Base-by-base conservation (phyloP, 1,140 invertebrate genomes). In the Drosophila orosa region DNA sequence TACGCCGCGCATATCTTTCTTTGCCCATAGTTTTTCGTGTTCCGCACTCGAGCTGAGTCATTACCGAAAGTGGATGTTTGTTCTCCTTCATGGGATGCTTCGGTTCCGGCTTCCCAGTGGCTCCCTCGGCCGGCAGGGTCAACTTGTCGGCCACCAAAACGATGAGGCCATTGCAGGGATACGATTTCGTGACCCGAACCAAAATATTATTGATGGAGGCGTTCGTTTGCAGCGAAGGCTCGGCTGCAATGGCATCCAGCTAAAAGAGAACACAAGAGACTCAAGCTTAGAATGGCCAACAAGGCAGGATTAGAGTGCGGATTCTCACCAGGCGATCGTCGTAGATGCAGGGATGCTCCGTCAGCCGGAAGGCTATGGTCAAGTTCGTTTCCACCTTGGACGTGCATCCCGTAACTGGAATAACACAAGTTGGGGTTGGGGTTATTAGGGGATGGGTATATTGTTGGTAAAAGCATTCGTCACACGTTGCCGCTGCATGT, bases 61-160 rank as follows among this genome's bases (percentile, higher is more conserved):
- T 48, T 78, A 91, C 89, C 81, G 84, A 83, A 55, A 85, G 69
- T 25, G 89, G 89, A 80, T 89, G 80, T 57, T 83, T 72, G 54
- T 67, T 55, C 22, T 80, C 54, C 35, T 74, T 60, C 39, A 78
- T 57, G 5, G 67, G 62, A 48, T 87, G 81, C 17, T 71, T 72
- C 5, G 65, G 65, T 17, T 72, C 68, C 42, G 40, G 68, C 10
- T 54, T 40, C 0, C n/a, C 31, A 5, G 33, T 15, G 10, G 3
- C 39, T 8, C 31, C 67, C 5, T 72, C 65, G 2, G 37, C 10
- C 15, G 29, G 37, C 8, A 63, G 61, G 3, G 42, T 33, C 39
- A 22, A 4, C 45, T 68, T 68, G 24, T 69, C 48, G 8, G 19
- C 12, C 19, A 45, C 39, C 40, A 82, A 15, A 2, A 73, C 52